These are phyloP conservation scores for Tinamus guttatus DNA, from an alignment of 2,113 vertebrate species.

Conservation along the genomic window DNA sequence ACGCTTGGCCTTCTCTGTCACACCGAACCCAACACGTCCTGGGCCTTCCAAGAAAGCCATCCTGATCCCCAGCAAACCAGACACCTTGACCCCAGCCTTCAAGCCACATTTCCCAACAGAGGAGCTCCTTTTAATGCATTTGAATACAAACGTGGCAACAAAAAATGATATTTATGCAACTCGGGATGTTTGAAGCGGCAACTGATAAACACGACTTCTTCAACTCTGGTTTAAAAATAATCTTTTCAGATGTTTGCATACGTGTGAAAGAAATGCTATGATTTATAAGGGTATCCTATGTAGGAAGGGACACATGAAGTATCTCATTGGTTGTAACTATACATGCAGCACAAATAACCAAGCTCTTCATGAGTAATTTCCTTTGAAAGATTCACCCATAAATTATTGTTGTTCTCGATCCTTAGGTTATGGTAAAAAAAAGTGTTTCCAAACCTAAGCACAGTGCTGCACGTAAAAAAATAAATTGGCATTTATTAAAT, in stretches of 20 bases:
- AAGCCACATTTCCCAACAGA: rapidly evolving
- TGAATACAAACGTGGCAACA: rapidly evolving
- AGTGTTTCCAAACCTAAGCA: neutral
- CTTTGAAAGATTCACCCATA: neutral
- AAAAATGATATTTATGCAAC: neutral
- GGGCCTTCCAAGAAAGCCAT: neutral
- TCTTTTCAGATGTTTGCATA: neutral
- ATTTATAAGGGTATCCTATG: rapidly evolving
- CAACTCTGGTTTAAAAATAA: neutral
- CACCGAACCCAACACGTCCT: neutral
- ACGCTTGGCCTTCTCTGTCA: neutral
- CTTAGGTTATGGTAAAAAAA: neutral
- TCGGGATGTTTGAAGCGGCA: neutral
- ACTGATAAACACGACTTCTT: neutral
- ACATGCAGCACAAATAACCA: rapidly evolving
- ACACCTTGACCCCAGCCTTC: neutral
- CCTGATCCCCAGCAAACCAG: neutral
- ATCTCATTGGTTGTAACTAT: rapidly evolving
- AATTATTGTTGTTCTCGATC: neutral
- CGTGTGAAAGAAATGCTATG: neutral
- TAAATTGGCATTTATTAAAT: neutral
- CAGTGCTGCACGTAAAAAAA: neutral
- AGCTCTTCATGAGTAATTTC: neutral
- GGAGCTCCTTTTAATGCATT: neutral
- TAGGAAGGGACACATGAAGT: neutral